Conservation (phyloP, 2,797 vertebrate genomes). For the Chaunax sp. region DNA sequence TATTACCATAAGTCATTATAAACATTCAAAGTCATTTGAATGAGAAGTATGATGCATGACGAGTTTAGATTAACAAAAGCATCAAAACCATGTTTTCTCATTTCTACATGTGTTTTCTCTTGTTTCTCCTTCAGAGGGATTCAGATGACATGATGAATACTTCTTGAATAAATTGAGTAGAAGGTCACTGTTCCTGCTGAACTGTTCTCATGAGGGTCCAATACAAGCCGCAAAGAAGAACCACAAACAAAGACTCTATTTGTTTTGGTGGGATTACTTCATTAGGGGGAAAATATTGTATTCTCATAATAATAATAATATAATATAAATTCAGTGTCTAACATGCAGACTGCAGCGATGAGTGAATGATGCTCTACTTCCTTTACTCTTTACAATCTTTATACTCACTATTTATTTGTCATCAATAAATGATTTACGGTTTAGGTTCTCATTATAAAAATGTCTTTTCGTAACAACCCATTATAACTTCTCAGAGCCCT, state of each 20-base stretch:
- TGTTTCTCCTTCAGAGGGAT: slow-evolving; percentile 47
- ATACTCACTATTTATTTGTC: not conserved
- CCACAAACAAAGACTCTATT: slow-evolving; percentile 18
- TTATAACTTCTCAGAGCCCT: not conserved
- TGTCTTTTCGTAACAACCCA: too few species aligned
- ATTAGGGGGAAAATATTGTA: too few species aligned
- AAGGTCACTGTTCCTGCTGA: slow-evolving; percentile 42
- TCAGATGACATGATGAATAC: slow-evolving; percentile 47
- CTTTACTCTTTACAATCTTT: too few species aligned
- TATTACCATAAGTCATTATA: slow-evolving; percentile 72
- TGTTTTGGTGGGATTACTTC: slow-evolving; percentile 43
- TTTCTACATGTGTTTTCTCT: slow-evolving; percentile 32
- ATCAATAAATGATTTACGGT: not conserved
- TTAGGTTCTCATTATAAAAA: not conserved
- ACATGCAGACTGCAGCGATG: too few species aligned
- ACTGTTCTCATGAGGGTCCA: slow-evolving; percentile 30
- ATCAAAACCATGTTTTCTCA: slow-evolving; percentile 39
- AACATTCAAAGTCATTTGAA: slow-evolving; percentile 57
- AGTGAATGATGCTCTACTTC: too few species aligned
- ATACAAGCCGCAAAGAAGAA: slow-evolving; percentile 29
- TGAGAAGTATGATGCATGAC: slow-evolving; percentile 40
- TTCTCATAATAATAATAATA: too few species aligned
- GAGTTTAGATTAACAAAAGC: slow-evolving; percentile 37
- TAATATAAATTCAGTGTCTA: too few species aligned
- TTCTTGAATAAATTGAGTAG: slow-evolving; percentile 68